Evolutionary conservation across 2,888 invertebrate genomes (phyloP).

Genomic region (Malthinus flaveolus): DNA sequence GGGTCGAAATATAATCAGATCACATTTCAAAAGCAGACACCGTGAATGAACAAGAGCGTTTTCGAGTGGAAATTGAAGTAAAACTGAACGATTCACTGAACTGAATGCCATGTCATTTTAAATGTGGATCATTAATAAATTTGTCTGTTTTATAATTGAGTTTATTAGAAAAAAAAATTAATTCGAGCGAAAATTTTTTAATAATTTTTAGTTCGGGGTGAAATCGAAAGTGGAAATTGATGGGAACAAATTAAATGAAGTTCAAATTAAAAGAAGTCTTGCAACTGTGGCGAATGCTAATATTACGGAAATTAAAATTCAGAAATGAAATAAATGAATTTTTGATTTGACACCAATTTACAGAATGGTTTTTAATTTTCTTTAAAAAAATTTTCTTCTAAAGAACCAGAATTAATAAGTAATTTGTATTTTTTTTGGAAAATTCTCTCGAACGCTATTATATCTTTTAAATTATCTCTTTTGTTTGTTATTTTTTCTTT

Average conservation of each 20-base stretch:
- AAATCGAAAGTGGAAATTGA: too few relatives aligned
- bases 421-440: too few relatives aligned
- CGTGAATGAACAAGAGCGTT: slow-evolving; percentile 29
- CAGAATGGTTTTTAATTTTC: too few relatives aligned
- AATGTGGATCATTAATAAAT: slow-evolving; percentile 16
- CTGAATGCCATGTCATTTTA: slow-evolving; percentile 27
- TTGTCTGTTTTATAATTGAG: too few relatives aligned
- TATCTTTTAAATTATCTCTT: too few relatives aligned
- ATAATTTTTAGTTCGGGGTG: too few relatives aligned
- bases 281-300: slow-evolving; percentile 2
- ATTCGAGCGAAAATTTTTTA: too few relatives aligned
- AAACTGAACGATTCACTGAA: slow-evolving; percentile 32
- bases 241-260: too few relatives aligned
- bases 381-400: neutral
- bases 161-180: too few relatives aligned
- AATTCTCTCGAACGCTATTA: too few relatives aligned
- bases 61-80: slow-evolving; percentile 33
- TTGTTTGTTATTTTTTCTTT: neutral
- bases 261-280: neutral
- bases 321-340: slow-evolving; percentile 1
- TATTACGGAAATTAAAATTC: slow-evolving; percentile 11
- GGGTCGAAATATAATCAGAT: slow-evolving; percentile 28
- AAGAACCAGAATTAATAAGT: too few relatives aligned
- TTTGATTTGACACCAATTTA: neutral
- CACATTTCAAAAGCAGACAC: slow-evolving; percentile 31